Base-by-base conservation (phyloP, 2,888 invertebrate species). In the Camptogramma bilineatum region DNA sequence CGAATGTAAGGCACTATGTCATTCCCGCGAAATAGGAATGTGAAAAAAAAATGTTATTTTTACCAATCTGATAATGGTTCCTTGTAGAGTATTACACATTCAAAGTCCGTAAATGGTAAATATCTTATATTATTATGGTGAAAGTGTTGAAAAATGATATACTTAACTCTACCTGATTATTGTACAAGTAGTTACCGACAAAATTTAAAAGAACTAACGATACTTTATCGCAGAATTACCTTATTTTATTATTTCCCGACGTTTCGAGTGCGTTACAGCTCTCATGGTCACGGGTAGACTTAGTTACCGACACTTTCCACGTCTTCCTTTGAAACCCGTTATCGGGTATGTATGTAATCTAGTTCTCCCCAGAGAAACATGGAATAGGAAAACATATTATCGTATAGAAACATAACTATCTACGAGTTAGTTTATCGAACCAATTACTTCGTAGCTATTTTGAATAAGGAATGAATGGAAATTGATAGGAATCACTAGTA, bases 331-430 rank as follows among this genome's bases (percentile, higher is more conserved):
- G 52, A 57, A 69, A 53, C 47, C 53, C 60, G 52, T 72, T 78
- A 76, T 74, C 73, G 73, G 70, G 70, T 71, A 76, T 71, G 70
- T 71, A 76, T 71, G 66, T 77, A 74, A 79, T 78, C 72, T 73
- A 69, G 54, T 63, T 70, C 72, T 57, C 61, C 44, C 67, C 65
- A 59, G 61, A 34, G 18, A 17, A 42, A 17, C 34, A 50, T 31
- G 18, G 21, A 50, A 19, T 44, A 54, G 4, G 39, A 39, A 39
- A 39, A 39, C 13, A 3, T 39, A 48, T 1, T 50, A 42, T 5
- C 16, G 24, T 8, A 17, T 42, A 52, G 52, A 59, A 39, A 13
- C 34, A 39, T 39, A 39, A 39, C 34, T 39, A 13, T 39, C 13
- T 13, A 34, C 34, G 34, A 1, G 4, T 28, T 8, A 28, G n/a